These are phyloP conservation scores for Phyllotreta striolata DNA, from an alignment of 2,888 invertebrate species.

Conservation along the genomic window DNA sequence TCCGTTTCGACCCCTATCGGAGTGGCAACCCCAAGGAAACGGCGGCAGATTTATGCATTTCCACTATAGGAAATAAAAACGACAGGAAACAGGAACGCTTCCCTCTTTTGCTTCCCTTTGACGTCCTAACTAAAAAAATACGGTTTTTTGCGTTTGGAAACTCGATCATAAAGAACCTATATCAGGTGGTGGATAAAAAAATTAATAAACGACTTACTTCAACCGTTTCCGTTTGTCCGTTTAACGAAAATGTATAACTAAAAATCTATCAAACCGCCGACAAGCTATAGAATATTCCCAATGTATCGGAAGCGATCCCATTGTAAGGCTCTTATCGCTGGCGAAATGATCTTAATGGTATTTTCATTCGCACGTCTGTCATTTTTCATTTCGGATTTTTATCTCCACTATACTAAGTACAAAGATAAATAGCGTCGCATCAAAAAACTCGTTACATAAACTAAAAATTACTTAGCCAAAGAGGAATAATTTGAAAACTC, in stretches of 20 bases:
- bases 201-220: not conserved
- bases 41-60: conserved; percentile 31
- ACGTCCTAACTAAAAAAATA: conserved; percentile 12
- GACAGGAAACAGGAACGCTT: conserved; percentile 29
- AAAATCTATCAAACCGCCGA: conserved; percentile 25
- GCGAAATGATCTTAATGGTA: conserved; percentile 37
- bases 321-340: conserved; percentile 37
- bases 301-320: conserved; percentile 36
- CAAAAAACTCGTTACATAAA: conserved; percentile 22
- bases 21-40: conserved; percentile 30
- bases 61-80: conserved; percentile 27
- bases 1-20: conserved; percentile 28
- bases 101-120: conserved; percentile 19
- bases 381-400: conserved; percentile 37
- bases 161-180: no score
- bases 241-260: conserved; percentile 31
- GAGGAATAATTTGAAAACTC: conserved; percentile 24
- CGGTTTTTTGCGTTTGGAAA: conserved; percentile 10
- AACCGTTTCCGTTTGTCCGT: conserved; percentile 1
- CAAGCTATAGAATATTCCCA: conserved; percentile 35
- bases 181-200: no score
- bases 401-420: not conserved
- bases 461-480: not conserved
- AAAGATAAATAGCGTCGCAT: conserved; percentile 14
- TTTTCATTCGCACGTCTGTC: conserved; percentile 37